Conservation (phyloP, 2,113 vertebrate species). For the Panthera uncia region DNA sequence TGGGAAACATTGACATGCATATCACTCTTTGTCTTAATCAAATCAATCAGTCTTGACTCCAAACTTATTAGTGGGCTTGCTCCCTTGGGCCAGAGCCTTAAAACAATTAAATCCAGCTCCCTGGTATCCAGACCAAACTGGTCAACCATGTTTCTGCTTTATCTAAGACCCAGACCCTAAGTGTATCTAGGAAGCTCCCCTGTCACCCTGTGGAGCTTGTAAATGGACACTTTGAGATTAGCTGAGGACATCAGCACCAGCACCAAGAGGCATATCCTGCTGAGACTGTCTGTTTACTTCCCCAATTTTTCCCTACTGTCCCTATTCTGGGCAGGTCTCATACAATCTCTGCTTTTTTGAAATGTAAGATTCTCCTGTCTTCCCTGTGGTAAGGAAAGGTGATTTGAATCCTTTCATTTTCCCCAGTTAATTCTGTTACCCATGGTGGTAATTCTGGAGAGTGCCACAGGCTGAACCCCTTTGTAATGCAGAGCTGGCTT, state of each 20-base stretch:
- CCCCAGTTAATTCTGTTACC: background rate
- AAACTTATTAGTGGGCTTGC: background rate
- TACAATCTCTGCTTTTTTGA: background rate
- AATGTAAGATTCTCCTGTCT: background rate
- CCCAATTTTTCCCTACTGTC: background rate
- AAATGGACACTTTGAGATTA: background rate
- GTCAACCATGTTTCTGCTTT: background rate
- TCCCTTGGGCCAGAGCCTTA: background rate
- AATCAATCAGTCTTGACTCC: background rate
- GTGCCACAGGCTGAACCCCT: background rate
- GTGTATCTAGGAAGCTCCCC: background rate
- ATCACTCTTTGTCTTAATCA: background rate
- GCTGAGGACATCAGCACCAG: background rate
- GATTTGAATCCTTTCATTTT: background rate
- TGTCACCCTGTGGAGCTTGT: background rate
- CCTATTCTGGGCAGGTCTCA: background rate
- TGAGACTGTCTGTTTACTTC: background rate
- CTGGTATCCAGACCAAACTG: background rate
- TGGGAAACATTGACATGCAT: background rate
- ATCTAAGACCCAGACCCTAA: background rate
- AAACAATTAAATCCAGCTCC: background rate
- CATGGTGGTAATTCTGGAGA: background rate
- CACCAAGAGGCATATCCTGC: background rate
- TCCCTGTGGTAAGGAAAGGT: background rate
- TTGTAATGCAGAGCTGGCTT: background rate